Conservation (phyloP, 1,140 invertebrate species). For the Rhopalosiphum padi region DNA sequence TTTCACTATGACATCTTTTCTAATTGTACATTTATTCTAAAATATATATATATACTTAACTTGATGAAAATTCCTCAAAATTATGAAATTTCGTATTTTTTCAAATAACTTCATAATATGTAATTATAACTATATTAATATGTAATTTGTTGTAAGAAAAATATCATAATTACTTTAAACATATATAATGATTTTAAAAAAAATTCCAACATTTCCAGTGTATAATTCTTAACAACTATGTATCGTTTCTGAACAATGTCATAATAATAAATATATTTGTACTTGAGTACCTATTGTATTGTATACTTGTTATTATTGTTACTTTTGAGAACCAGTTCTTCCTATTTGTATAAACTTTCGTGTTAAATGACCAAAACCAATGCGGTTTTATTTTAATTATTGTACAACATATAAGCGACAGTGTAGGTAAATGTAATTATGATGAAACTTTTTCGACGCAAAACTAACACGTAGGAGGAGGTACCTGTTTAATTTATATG, state of each 20-base stretch:
- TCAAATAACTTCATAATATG: background rate
- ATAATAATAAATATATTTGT: conserved; percentile 55
- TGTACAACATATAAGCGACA: background rate
- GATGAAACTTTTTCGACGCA: background rate
- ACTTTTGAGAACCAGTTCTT: background rate
- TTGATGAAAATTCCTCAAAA: background rate
- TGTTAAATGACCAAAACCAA: background rate
- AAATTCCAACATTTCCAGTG: conserved; percentile 35
- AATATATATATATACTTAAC: background rate
- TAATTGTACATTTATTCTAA: background rate
- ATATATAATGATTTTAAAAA: background rate
- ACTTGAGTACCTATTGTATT: conserved; percentile 18
- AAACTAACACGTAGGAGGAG: background rate
- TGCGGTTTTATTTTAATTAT: background rate
- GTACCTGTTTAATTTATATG: background rate
- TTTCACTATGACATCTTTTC: background rate
- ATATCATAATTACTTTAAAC: background rate
- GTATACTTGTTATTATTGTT: background rate
- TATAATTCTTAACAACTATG: conserved; percentile 24
- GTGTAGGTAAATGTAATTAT: background rate
- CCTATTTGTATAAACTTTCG: background rate
- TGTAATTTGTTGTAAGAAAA: background rate
- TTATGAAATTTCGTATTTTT: background rate
- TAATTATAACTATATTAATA: background rate
- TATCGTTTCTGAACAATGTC: conserved; percentile 44